These are phyloP conservation scores for Oithona nana DNA, from an alignment of 2,888 invertebrate genomes.

Conservation along the genomic window DNA sequence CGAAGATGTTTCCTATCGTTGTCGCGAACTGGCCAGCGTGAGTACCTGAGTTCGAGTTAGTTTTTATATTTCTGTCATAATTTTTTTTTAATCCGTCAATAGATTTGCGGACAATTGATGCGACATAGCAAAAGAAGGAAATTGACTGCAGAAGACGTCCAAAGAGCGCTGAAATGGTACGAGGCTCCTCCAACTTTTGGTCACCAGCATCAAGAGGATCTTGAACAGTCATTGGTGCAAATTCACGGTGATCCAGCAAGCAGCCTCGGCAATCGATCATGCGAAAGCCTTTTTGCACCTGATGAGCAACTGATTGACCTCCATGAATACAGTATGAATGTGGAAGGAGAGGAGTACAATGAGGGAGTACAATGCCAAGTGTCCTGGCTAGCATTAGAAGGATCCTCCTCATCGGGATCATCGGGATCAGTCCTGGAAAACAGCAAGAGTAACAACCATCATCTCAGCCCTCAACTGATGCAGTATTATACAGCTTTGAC, in stretches of 20 bases:
- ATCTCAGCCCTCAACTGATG: not conserved
- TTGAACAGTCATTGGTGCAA: not conserved
- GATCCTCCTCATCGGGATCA: not conserved
- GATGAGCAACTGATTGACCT: not conserved
- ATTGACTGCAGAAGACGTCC: not conserved
- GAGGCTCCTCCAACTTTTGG: slow-evolving; percentile 7
- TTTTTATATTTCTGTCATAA: not conserved
- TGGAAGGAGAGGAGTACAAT: not conserved
- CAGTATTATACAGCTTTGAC: slow-evolving; percentile 14
- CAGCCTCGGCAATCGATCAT: not conserved
- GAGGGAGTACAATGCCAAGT: not conserved
- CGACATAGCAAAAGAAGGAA: slow-evolving; percentile 10
- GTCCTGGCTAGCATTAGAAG: slow-evolving; percentile 3
- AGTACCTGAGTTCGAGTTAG: not conserved
- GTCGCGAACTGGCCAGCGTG: slow-evolving; percentile 11
- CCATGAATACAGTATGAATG: not conserved
- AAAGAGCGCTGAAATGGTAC: slow-evolving; percentile 10
- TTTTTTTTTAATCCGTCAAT: not conserved
- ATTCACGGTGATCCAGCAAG: slow-evolving; percentile 10
- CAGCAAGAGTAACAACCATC: not conserved
- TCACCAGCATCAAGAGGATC: not conserved
- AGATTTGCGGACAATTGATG: slow-evolving; percentile 14
- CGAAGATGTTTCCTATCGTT: slow-evolving; percentile 11
- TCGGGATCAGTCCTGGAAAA: not conserved
- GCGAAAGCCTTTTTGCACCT: not conserved